These are phyloP conservation scores for Oscheius sp. DNA, from an alignment of 2,888 invertebrate species.

Conservation along the genomic window DNA sequence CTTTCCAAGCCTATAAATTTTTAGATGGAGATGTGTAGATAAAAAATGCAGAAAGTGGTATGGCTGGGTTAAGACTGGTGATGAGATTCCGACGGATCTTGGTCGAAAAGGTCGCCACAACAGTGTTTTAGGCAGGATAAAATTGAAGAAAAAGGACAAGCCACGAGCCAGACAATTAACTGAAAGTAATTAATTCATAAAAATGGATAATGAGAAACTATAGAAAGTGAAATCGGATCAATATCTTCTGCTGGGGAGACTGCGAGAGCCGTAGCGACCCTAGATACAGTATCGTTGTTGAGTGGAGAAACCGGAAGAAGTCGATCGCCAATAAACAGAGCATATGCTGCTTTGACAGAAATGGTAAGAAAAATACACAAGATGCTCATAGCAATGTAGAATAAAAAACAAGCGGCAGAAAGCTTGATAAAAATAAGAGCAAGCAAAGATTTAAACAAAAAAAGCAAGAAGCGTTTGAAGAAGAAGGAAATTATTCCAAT, in stretches of 20 bases:
- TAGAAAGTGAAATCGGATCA: slow-evolving; percentile 12
- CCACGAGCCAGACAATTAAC: not conserved
- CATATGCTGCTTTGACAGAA: not conserved
- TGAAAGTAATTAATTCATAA: not conserved
- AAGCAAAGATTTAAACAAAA: slow-evolving; percentile 16
- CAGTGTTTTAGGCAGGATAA: slow-evolving; percentile 18
- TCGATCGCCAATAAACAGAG: not conserved
- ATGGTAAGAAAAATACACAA: not conserved
- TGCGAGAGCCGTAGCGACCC: slow-evolving; percentile 12
- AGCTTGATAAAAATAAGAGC: not conserved
- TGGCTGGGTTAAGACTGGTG: slow-evolving; percentile 66
- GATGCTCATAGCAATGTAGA: not conserved
- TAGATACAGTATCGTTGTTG: slow-evolving; percentile 22
- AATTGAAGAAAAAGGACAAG: slow-evolving; percentile 4
- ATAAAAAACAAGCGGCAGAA: slow-evolving; percentile 4
- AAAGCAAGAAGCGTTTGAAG: slow-evolving; percentile 9
- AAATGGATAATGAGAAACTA: not conserved
- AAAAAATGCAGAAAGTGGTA: slow-evolving; percentile 69
- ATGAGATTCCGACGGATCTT: slow-evolving; percentile 64
- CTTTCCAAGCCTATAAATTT: not conserved
- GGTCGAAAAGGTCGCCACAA: slow-evolving; percentile 48
- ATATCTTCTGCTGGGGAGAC: slow-evolving; percentile 29
- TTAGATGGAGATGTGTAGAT: slow-evolving; percentile 68
- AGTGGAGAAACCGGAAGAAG: slow-evolving; percentile 18
- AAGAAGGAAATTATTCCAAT: slow-evolving; percentile 17